These are phyloP conservation scores for Ctenopoma multispine DNA, from an alignment of 2,797 vertebrate species.

Conservation along the genomic window DNA sequence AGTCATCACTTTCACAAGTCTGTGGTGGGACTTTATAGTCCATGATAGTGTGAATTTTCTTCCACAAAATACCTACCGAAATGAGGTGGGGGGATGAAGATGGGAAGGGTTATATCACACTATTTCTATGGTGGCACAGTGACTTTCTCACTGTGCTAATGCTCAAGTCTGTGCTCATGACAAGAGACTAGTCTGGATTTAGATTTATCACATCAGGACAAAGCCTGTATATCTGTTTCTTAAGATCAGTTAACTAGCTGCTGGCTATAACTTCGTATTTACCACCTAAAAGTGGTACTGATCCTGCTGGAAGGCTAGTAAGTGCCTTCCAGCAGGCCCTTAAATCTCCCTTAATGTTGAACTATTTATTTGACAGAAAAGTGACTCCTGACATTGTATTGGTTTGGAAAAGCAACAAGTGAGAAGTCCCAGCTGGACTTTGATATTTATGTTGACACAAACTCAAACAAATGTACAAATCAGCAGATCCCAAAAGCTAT, in stretches of 20 bases:
- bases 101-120: too few relatives aligned
- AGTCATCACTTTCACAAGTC: neutral
- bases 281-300: too few relatives aligned
- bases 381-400: neutral
- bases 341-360: conserved; percentile 8
- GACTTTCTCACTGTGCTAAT: neutral
- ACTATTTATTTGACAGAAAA: conserved; percentile 10
- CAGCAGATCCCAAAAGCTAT: conserved; percentile 30
- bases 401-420: neutral
- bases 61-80: too few relatives aligned
- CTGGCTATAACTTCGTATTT: neutral
- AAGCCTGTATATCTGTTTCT: neutral
- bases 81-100: too few relatives aligned
- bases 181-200: too few relatives aligned
- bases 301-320: too few relatives aligned
- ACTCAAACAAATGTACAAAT: conserved; percentile 38
- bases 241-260: neutral
- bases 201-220: too few relatives aligned
- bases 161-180: neutral
- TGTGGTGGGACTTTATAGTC: neutral
- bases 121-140: neutral
- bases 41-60: too few relatives aligned
- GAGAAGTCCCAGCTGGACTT: conserved; percentile 13
- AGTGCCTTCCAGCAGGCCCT: too few relatives aligned
- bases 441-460: conserved; percentile 35